Base-by-base conservation (phyloP, 2,888 invertebrate genomes). In the Aromia moschata region DNA sequence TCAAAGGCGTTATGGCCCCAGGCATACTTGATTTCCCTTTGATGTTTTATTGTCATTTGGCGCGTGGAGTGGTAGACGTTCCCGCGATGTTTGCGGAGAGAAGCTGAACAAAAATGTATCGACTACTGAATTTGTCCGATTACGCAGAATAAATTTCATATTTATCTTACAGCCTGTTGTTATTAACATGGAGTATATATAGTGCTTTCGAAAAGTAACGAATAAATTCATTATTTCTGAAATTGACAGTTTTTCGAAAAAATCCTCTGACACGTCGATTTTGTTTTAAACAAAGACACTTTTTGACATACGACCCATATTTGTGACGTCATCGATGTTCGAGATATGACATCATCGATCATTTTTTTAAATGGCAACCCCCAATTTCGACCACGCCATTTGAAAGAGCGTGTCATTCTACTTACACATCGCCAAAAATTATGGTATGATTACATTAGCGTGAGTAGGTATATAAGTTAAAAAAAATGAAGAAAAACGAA, bases 1-100 rank as follows among this genome's bases (percentile, higher is more conserved):
- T 78, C 78, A 77, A 78, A 78, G 76, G 68, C 64, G 67, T 60
- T 62, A 56, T 56, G 62, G 65, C 74, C 71, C 65, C 59, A 56
- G 71, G 71, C 70, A 61, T 60, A 65, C 70, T 70, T 69, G 71
- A 70, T 70, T 73, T 72, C 67, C 63, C 72, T 73, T 73, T 72
- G 71, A 71, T 70, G 70, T 71, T 68, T 62, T 63, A 62, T 65
- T 68, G 68, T 70, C 64, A 67, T 65, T 68, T 65, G 56, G 60
- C 60, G 62, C 54, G 55, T 52, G 43, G 25, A 11, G 54, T 31
- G 33, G 33, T 57, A 17, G 54, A 31, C 46, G 37, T 49, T 54
- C 46, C 57, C 54, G 56, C 53, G 46, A 2, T 38, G 15, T 38
- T 49, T 25, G 49, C n/a, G 14, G 14, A 17, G 20, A 15, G 14